Evolutionary conservation across 37 sponge, comb jelly and placozoan genomes (phyloP), one percentile per base, ranked within the genome.

Genomic region (Ephydatia muelleri): DNA sequence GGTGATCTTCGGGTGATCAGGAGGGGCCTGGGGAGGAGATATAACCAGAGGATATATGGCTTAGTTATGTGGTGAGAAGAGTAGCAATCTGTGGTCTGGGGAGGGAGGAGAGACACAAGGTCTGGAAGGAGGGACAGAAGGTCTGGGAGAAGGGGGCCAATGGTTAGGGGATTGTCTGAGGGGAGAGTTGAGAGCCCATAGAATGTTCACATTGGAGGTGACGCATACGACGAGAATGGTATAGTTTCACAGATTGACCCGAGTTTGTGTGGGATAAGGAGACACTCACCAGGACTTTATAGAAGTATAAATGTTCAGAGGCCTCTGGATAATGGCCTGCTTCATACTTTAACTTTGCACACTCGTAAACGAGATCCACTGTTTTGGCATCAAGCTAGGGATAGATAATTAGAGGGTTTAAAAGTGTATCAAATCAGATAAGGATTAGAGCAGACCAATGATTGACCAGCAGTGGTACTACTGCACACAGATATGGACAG

Each of bases 261-360:
- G n/a, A n/a, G n/a, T n/a, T n/a, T n/a, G n/a, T n/a, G n/a, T n/a
- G n/a, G n/a, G n/a, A n/a, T n/a, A 14, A 26, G 73, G 28, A 14
- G 16, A 26, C 21, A 66, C 93, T 87, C 66, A 93, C 94, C 73
- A 96, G 81, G 22, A 89, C 81, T 81, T 91, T 48, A 79, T 92
- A 94, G 77, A 97, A 91, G 83, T 97, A 91, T 64, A 97, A 87
- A 72, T 95, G 82, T 32, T 95, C 92, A 11, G 91, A 81, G 35
- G 95, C 93, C 23, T 89, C 91, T 32, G 91, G 39, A 49, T 98
- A 98, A 80, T 94, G 91, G 14, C 99, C 99, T 69, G 95, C 94
- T 75, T 98, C 99, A 68, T 96, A 98, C 79, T 88, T 84, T 67
- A 97, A 89, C 83, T 97, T 97, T 39, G 97, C 95, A 84, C 82